Evolutionary conservation across 2,797 vertebrate genomes (phyloP).

Genomic region (Lophura swinhoii): DNA sequence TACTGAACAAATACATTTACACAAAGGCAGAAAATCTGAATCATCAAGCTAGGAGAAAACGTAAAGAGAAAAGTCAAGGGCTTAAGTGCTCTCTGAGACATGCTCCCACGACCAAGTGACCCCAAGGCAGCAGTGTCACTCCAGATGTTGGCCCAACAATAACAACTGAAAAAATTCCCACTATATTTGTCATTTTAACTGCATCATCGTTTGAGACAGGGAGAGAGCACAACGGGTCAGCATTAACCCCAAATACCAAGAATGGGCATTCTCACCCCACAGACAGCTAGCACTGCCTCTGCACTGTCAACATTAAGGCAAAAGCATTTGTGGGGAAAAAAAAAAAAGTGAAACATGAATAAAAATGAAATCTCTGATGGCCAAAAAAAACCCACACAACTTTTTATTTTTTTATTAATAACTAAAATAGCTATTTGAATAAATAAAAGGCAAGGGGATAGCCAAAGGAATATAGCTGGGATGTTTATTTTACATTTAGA

Average conservation of each 20-base stretch:
- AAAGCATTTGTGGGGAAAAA: not conserved
- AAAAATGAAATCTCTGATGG: constrained; percentile 40
- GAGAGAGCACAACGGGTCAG: not conserved
- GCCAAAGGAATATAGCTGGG: constrained; percentile 77
- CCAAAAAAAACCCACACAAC: not conserved
- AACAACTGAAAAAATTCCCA: not conserved
- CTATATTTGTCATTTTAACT: constrained; percentile 7
- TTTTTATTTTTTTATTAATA: constrained; percentile 68
- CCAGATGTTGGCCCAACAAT: not conserved
- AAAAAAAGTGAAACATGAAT: not conserved
- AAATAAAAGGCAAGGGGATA: constrained; percentile 78
- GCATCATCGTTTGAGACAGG: not conserved
- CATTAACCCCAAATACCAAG: not conserved
- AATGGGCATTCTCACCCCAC: not conserved
- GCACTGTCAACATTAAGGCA: not conserved
- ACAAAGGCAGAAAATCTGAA: not conserved
- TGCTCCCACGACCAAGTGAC: not conserved
- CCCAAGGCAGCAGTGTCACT: not conserved
- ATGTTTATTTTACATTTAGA: constrained; percentile 95
- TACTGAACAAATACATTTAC: not conserved
- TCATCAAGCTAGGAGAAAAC: not conserved
- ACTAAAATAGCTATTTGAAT: constrained; percentile 70
- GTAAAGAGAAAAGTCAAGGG: constrained; percentile 1
- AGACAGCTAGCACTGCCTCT: not conserved
- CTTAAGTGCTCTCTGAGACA: not conserved